Evolutionary conservation across 2,888 invertebrate genomes (phyloP).

Genomic region (Stenichneumon culpator): DNA sequence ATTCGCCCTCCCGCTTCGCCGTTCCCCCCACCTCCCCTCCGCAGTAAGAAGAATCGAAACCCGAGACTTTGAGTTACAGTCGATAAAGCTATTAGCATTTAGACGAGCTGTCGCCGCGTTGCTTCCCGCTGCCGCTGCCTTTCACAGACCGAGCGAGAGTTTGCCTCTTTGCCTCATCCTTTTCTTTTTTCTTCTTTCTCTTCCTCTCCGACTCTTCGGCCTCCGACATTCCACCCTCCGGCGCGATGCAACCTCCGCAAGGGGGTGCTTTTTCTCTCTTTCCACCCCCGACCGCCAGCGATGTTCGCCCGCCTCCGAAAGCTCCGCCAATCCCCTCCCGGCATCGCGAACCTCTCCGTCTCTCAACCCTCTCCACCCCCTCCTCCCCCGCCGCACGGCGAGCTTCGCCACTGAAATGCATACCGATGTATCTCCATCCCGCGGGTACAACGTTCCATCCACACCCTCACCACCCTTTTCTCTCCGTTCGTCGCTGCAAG

Average conservation of each 20-base stretch:
- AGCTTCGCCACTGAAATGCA: constrained; percentile 81
- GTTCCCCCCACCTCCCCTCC: constrained; percentile 36
- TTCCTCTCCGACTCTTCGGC: constrained; percentile 25
- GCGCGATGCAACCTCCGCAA: constrained; percentile 27
- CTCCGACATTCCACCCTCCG: constrained; percentile 46
- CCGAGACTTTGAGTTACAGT: constrained; percentile 82
- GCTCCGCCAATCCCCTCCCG: constrained; percentile 68
- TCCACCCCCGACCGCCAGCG: constrained; percentile 49
- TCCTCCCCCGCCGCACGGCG: constrained; percentile 56
- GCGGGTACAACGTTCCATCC: constrained; percentile 65
- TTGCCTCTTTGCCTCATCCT: constrained; percentile 51
- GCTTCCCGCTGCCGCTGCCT: constrained; percentile 64
- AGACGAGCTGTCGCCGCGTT: constrained; percentile 84
- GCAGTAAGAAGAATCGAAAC: constrained; percentile 78
- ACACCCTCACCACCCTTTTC: constrained; percentile 40
- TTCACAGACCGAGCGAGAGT: constrained; percentile 46
- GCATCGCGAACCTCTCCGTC: constrained; percentile 49
- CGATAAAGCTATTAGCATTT: constrained; percentile 85
- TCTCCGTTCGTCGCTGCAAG: background rate
- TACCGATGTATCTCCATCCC: constrained; percentile 80
- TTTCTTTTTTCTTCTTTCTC: constrained; percentile 12
- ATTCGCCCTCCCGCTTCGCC: constrained; percentile 4
- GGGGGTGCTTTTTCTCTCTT: constrained; percentile 28
- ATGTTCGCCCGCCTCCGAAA: constrained; percentile 62
- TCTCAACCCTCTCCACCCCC: constrained; percentile 64